Base-by-base conservation (phyloP, 1,140 invertebrate species). In the Bombus breviceps region DNA sequence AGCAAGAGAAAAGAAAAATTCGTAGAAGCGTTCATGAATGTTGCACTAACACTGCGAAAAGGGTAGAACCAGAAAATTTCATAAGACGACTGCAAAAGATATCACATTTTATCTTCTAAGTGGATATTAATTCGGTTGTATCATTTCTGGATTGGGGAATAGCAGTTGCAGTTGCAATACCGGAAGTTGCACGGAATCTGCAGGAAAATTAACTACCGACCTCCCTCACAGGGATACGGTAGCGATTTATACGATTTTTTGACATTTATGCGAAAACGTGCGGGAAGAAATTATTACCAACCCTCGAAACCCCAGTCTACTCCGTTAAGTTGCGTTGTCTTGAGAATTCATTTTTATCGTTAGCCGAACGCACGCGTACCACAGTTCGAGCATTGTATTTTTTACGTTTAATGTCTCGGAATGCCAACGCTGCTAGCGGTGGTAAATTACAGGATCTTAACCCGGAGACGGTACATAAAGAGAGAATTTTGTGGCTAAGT, bases 231-330 rank as follows among this genome's bases (percentile, higher is more conserved):
- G 22, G 69, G 79, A 82, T 84, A 81, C 41, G 28, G 64, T n/a
- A 39, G 83, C 69, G 62, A 91, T 86, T 90, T 81, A 85, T 89
- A 57, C 64, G 73, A 69, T 68, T 72, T 77, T 90, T 90, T 83
- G 83, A 88, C 89, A 80, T 88, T 83, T 81, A 83, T 84, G 72
- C 71, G 82, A 59, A 83, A 88, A 90, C 64, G 59, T 57, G 80
- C 76, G 37, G 74, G 71, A 64, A 72, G 79, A 39, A 62, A 73
- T 80, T 79, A 85, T 85, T 59, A 66, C 59, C 39, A 25, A 53
- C 9, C n/a, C 18, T 66, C 15, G 32, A 66, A 66, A 66, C 32
- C 15, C 6, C 5, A 3, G 22, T 15, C 22, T 32, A 47, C 28
- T 43, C 32, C 8, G 32, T 76, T 57, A 68, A 64, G 64, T 78